These are phyloP conservation scores for Cyphomyrus discorhynchus DNA, from an alignment of 2,113 vertebrate species.

Conservation along the genomic window DNA sequence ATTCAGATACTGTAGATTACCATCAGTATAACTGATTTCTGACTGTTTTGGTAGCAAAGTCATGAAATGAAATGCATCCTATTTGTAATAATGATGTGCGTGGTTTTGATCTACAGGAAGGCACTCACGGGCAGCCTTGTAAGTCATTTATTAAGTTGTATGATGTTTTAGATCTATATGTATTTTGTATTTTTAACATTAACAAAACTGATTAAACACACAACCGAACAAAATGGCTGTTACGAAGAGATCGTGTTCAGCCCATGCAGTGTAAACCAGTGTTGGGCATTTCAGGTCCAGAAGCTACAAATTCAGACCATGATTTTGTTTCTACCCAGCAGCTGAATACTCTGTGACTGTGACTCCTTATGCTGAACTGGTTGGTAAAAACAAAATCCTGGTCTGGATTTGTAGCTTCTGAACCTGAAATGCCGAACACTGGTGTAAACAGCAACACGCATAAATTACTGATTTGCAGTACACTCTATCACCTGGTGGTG, in stretches of 20 bases:
- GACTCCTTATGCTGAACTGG: too few species aligned
- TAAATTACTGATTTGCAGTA: background rate
- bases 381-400: too few species aligned
- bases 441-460: background rate
- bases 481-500: background rate
- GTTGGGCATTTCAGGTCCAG: too few species aligned
- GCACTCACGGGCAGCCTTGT: slow-evolving; percentile 51
- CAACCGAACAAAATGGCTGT: background rate
- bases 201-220: background rate
- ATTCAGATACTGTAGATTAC: background rate
- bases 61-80: background rate
- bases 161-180: background rate
- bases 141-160: slow-evolving; percentile 45
- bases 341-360: too few species aligned
- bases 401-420: too few species aligned
- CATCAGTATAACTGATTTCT: background rate
- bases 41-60: background rate
- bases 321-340: too few species aligned
- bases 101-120: slow-evolving; percentile 41
- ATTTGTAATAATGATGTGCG: background rate
- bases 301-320: too few species aligned
- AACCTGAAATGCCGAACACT: too few species aligned
- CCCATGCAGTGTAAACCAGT: background rate
- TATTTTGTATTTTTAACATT: slow-evolving; percentile 14
- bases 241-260: background rate